These are phyloP conservation scores for Acridotheres tristis DNA, from an alignment of 2,797 vertebrate genomes.

Conservation along the genomic window DNA sequence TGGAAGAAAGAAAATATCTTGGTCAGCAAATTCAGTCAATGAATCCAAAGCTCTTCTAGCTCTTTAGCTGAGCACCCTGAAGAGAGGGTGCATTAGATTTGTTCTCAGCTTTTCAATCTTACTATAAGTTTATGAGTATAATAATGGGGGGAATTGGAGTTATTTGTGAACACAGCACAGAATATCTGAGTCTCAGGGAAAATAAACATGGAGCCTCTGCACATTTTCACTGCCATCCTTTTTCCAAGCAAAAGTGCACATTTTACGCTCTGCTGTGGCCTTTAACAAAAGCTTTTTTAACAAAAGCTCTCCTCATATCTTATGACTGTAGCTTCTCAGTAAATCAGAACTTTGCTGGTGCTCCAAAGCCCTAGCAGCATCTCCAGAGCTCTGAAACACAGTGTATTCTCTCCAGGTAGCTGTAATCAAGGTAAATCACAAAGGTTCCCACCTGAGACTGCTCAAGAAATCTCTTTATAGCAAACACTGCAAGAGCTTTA, in stretches of 20 bases:
- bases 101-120: not conserved
- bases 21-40: not conserved
- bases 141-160: not conserved
- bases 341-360: not conserved
- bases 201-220: not conserved
- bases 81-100: not conserved
- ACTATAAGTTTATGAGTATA: not conserved
- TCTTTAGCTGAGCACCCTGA: not conserved
- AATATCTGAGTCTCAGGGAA: not conserved
- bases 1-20: not conserved
- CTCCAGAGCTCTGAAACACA: not conserved
- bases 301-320: not conserved
- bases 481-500: conserved; percentile 4
- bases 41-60: not conserved
- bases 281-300: not conserved
- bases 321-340: not conserved
- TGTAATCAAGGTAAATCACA: not conserved
- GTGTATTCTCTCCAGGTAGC: not conserved
- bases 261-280: not conserved
- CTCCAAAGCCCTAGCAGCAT: not conserved
- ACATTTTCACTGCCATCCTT: not conserved
- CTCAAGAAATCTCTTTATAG: conserved; percentile 18
- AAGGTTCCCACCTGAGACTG: not conserved
- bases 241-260: not conserved
- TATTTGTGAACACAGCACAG: not conserved